Conservation (phyloP, 2,888 invertebrate genomes). For the Drosophila conformis region DNA sequence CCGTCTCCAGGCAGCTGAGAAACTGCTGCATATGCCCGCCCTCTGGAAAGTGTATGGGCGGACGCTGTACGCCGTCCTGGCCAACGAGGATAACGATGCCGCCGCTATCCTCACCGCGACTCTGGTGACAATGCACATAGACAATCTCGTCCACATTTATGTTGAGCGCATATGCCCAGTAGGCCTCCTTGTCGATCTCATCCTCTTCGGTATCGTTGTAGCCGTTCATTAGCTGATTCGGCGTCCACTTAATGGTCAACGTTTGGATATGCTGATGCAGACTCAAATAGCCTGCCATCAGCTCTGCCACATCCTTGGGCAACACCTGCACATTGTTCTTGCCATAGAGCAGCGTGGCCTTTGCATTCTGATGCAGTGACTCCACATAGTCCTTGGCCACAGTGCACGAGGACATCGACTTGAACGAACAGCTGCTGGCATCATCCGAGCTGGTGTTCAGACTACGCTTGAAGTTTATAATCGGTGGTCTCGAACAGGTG, state of each 20-base stretch:
- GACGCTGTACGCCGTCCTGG: conserved; percentile 96
- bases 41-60: conserved; percentile 96
- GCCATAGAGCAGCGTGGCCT: conserved; percentile 95
- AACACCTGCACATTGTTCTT: conserved; percentile 97
- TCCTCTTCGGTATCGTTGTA: conserved; percentile 89
- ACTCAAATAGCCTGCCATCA: conserved; percentile 96
- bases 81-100: conserved; percentile 96
- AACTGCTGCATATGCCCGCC: conserved; percentile 96
- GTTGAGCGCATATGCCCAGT: conserved; percentile 97
- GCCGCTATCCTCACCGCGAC: conserved; percentile 89
- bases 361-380: conserved; percentile 96
- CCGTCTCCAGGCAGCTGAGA: conserved; percentile 95
- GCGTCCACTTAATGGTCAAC: conserved; percentile 97
- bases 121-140: conserved; percentile 97
- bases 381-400: conserved; percentile 96
- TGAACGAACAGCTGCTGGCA: conserved; percentile 84
- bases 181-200: conserved; percentile 89
- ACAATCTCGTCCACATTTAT: conserved; percentile 96
- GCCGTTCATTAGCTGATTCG: conserved; percentile 98
- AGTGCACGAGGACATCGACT: conserved; percentile 82
- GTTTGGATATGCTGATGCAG: conserved; percentile 94
- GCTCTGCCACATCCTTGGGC: conserved; percentile 92
- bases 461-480: conserved; percentile 90
- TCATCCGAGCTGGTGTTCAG: conserved; percentile 92
- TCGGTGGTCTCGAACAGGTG: conserved; percentile 89